Evolutionary conservation across 2,797 vertebrate species (phyloP), one percentile per base, ranked within the genome.

Genomic region (Chelon auratus): DNA sequence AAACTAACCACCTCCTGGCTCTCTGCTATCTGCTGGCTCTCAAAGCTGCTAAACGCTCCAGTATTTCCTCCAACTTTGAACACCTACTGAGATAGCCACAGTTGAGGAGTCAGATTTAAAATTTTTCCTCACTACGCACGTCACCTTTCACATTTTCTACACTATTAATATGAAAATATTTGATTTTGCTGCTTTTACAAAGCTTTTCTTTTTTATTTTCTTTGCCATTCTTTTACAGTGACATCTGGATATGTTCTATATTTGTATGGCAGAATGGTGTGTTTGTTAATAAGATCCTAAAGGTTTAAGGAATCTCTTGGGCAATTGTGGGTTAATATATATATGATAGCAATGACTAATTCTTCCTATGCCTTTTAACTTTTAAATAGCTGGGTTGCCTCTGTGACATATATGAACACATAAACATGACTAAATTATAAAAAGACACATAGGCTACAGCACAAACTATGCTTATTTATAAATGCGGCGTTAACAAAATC

Each of bases 401-500:
- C 22, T 56, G 11, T 62, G 20, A 26, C 68, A 12, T 62, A 52
- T 50, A 42, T 42, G 3, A 56, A 39, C 14, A 36, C 55, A 24
- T 39, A 33, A 40, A 62, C 43, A 45, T 51, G 1, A 45, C 53
- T 22, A 14, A 54, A 52, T 37, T 50, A 55, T 54, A 61, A 64
- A 76, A 72, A 72, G 10, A 68, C 30, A 40, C n/a, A 24, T 15
- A 33, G 30, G 30, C 30, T 51, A 39, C 45, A 70, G 17, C 11
- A 52, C 14, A 65, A 43, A 39, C 36, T 62, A 3, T 22, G 24
- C 14, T 65, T 85, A 87, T 87, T 86, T 86, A 56, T 78, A 77
- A 80, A 75, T 66, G 10, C 51, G 62, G 74, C 59, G 36, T 79
- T 81, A 82, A 71, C 63, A 75, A 12, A 89, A 76, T 26, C 81